Conservation (phyloP, 2,888 invertebrate genomes). For the Agelastica alni region DNA sequence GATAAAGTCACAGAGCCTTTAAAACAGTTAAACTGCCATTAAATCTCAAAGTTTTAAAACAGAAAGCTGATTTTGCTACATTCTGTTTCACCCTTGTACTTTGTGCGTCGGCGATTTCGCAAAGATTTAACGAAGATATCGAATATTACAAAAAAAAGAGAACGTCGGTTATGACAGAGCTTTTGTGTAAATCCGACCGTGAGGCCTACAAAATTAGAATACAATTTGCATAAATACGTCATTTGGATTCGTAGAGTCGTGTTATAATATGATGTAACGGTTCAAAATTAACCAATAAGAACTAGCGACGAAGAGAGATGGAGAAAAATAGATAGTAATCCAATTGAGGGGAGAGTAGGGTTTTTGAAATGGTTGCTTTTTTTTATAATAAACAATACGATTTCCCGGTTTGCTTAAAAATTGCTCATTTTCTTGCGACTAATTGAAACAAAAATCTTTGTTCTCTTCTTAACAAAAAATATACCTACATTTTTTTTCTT, state of each 20-base stretch:
- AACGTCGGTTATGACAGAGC: not conserved
- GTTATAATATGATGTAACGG: constrained; percentile 18
- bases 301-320: constrained; percentile 1
- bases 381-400: constrained; percentile 2
- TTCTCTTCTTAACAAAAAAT: no score
- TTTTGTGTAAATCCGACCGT: not conserved
- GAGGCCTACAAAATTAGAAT: constrained; percentile 17
- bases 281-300: constrained; percentile 18
- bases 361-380: constrained; percentile 13
- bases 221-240: constrained; percentile 29
- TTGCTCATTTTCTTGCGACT: no score
- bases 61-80: no score
- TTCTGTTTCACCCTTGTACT: no score
- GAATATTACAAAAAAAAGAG: constrained; percentile 11
- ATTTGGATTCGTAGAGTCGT: constrained; percentile 18
- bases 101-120: not conserved
- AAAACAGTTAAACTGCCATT: no score
- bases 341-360: constrained; percentile 10
- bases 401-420: not conserved
- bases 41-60: no score
- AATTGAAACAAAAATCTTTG: no score
- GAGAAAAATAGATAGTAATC: constrained; percentile 15
- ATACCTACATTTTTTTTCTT: no score
- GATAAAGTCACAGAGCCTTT: no score
- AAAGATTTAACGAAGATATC: constrained; percentile 13